Conservation (phyloP, 2,797 vertebrate genomes). For the Meda fulgida region DNA sequence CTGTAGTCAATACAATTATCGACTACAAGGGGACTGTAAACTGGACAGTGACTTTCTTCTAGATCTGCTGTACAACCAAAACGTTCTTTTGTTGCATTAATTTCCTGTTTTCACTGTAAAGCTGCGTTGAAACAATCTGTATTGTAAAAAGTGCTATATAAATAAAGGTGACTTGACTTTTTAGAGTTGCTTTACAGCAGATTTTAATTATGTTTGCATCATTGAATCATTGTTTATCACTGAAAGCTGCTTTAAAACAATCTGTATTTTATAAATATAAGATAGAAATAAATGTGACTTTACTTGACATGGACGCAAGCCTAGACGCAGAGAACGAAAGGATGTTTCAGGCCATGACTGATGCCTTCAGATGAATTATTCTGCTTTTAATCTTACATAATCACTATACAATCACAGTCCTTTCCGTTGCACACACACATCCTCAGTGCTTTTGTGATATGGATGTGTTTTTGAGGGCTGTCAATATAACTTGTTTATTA, state of each 20-base stretch:
- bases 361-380: background rate
- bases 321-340: background rate
- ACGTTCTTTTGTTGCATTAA: too few species aligned
- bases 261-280: background rate
- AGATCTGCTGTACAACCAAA: too few species aligned
- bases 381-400: background rate
- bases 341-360: background rate
- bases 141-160: too few species aligned
- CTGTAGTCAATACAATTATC: too few species aligned
- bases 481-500: background rate
- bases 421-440: background rate
- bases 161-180: background rate
- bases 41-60: too few species aligned
- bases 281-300: background rate
- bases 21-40: too few species aligned
- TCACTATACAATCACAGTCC: background rate
- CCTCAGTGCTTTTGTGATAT: background rate
- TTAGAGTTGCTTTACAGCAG: background rate
- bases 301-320: background rate
- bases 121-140: too few species aligned
- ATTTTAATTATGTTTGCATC: background rate
- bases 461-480: background rate
- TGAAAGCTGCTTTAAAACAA: background rate
- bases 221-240: background rate
- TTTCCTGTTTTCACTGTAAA: too few species aligned